Conservation (phyloP, 2,888 invertebrate species). For the Pachycephus smyrnensis region DNA sequence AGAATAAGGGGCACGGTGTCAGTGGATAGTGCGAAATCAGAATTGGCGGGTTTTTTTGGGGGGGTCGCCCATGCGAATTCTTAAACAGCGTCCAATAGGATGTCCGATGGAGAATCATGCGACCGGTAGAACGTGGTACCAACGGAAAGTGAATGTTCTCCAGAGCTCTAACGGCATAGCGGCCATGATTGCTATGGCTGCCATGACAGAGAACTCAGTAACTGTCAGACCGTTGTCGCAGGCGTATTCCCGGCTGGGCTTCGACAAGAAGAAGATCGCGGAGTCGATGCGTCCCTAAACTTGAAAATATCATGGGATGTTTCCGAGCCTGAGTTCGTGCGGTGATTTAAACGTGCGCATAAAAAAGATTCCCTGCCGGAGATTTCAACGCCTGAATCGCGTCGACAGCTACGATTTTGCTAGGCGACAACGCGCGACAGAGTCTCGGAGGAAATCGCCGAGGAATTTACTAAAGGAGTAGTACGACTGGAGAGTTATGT, state of each 20-base stretch:
- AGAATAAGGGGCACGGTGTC: not conserved
- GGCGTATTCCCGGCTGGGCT: not conserved
- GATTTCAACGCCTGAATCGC: not conserved
- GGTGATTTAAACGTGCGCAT: not conserved
- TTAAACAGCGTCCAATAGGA: no score
- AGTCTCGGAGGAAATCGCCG: no score
- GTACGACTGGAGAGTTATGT: not conserved
- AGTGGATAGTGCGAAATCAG: not conserved
- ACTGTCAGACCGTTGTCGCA: conserved; percentile 17
- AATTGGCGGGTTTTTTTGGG: not conserved
- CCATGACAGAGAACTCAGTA: conserved; percentile 13
- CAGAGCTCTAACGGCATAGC: not conserved
- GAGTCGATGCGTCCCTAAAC: conserved; percentile 4
- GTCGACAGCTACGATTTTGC: not conserved
- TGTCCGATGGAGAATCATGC: not conserved
- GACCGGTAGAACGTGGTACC: conserved; percentile 2
- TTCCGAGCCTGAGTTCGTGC: not conserved
- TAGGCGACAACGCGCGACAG: not conserved
- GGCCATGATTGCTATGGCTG: conserved; percentile 18
- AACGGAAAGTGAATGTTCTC: conserved; percentile 25
- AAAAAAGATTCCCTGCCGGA: not conserved
- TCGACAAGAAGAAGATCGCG: not conserved
- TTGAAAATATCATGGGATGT: not conserved
- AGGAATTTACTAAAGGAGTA: not conserved
- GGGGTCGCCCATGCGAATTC: no score